Base-by-base conservation (phyloP, 2,888 invertebrate species). In the Drosophila meridiana region DNA sequence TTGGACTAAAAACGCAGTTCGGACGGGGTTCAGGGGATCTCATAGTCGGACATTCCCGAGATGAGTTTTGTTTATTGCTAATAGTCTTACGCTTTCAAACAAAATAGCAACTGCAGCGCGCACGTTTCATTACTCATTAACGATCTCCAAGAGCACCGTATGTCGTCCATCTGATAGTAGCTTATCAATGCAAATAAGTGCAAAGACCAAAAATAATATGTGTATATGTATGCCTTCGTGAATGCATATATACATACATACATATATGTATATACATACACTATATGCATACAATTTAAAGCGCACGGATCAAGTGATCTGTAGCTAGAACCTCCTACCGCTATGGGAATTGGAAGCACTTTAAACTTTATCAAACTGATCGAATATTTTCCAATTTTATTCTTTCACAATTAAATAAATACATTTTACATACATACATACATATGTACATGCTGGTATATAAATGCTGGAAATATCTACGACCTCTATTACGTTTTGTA, bases 51-150 rank as follows among this genome's bases (percentile, higher is more conserved):
- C 20, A 20, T 20, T 20, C 20, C 20, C 20, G 20, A 20, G 20
- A 20, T 20, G 20, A 20, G 20, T 20, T 20, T 20, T 20, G 20
- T 20, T 20, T 20, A 20, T 20, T 20, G 20, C 20, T 30, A 34
- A 11, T 34, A 38, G 7, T 30, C 28, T 82, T 80, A 43, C 63
- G 45, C 13, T 50, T 28, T 55, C 13, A 67, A 58, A 63, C 63
- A 74, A 88, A 82, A 80, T 82, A 47, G 7, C 11, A 45, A 52
- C 13, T 50, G 52, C 55, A 53, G 14, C 45, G 38, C 5, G 28
- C 2, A 45, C 36, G 50, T 67, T 38, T 45, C 68, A 86, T 83
- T 86, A 88, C 68, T 83, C 81, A 83, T 80, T 73, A 67, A 59
- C 68, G 50, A 63, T 64, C 61, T 47, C 47, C 34, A 73, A 56